Percentiles rank a stretch among this genome's conserved stretches.
These are phyloP conservation scores for Oreohelix idahoensis DNA, from an alignment of 1,140 invertebrate species.

Conservation along the genomic window DNA sequence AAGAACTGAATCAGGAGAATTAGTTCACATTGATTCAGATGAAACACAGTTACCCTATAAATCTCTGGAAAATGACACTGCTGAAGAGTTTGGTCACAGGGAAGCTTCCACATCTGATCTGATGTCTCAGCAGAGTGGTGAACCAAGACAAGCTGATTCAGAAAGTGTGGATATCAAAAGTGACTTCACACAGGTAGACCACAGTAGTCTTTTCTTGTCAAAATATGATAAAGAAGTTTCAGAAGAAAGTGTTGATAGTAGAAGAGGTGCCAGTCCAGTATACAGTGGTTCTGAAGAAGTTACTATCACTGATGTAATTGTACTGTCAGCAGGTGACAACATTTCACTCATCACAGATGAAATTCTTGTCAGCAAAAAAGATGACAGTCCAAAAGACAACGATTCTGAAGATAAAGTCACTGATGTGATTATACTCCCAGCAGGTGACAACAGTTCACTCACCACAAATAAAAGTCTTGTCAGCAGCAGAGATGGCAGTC, in stretches of 20 bases:
- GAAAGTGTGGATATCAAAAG: neutral
- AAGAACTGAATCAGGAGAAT: neutral
- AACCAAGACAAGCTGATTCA: neutral
- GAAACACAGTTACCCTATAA: neutral
- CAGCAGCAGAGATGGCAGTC: no score
- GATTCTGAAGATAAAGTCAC: neutral
- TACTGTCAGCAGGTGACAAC: neutral
- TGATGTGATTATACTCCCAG: slow-evolving; percentile 4
- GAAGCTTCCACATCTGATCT: neutral
- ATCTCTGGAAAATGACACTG: neutral
- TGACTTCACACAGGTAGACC: neutral
- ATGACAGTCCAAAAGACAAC: neutral
- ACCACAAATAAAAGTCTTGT: no score
- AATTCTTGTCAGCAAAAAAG: no score
- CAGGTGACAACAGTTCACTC: no score
- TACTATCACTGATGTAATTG: neutral
- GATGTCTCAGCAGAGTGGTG: neutral
- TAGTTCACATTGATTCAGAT: neutral
- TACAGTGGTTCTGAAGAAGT: neutral
- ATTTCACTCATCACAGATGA: no score
- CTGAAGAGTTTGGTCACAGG: neutral
- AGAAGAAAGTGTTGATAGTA: no score
- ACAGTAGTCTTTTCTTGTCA: no score
- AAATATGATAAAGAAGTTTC: no score
- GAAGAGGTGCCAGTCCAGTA: no score